Percentiles rank a stretch among this genome's conserved stretches.
These are phyloP conservation scores for Sandelia bainsii DNA, from an alignment of 2,797 vertebrate species.

Conservation along the genomic window DNA sequence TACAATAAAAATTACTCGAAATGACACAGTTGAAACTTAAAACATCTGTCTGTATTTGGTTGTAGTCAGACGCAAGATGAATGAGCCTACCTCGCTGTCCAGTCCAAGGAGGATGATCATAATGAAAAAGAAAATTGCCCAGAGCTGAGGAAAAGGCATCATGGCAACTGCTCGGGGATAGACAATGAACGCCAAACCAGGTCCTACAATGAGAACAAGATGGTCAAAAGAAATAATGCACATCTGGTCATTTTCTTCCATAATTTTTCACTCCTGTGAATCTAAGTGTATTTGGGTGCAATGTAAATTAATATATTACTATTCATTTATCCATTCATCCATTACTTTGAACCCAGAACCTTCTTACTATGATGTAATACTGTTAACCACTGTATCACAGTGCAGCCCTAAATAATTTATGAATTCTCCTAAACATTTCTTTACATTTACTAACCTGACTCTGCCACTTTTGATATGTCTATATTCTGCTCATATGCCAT, in stretches of 20 bases:
- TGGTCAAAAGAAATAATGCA: neutral
- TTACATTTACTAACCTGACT: conserved; percentile 79
- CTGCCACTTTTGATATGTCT: conserved; percentile 85
- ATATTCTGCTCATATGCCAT: conserved; percentile 86
- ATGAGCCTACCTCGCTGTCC: conserved; percentile 81
- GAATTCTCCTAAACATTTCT: neutral
- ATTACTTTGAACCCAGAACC: neutral
- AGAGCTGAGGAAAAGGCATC: conserved; percentile 88
- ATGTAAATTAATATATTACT: neutral
- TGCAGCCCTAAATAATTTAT: neutral
- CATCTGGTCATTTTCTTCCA: neutral
- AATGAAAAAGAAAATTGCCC: conserved; percentile 85
- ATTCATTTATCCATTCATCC: neutral
- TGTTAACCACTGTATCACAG: too few species aligned
- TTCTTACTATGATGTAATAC: too few species aligned
- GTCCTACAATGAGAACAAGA: conserved; percentile 71
- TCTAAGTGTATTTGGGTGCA: neutral
- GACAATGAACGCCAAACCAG: conserved; percentile 87
- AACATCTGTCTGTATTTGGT: conserved; percentile 4
- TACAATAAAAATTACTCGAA: too few species aligned
- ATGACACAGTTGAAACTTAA: neutral
- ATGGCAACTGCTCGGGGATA: conserved; percentile 87
- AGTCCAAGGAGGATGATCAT: conserved; percentile 88
- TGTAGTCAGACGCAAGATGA: too few species aligned
- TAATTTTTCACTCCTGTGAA: neutral